Evolutionary conservation across 2,797 vertebrate species (phyloP).

Genomic region (Selene dorsalis): DNA sequence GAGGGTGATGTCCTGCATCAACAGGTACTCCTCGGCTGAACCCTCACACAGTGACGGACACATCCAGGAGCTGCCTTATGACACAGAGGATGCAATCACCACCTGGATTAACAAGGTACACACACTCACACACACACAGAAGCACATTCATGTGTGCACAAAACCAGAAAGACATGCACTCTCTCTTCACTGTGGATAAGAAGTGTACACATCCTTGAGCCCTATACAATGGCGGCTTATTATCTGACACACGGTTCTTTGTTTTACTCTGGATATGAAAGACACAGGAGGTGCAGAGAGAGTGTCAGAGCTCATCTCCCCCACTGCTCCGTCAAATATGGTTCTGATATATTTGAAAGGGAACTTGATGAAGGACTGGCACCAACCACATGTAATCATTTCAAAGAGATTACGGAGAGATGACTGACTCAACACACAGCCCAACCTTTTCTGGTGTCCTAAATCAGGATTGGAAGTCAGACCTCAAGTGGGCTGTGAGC

Average conservation of each 20-base stretch:
- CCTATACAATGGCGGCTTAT: neutral
- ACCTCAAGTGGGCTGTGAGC: constrained; percentile 20
- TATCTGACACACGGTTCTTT: constrained; percentile 36
- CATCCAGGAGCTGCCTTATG: constrained; percentile 92
- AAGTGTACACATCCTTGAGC: constrained; percentile 6
- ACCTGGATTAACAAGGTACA: constrained; percentile 98
- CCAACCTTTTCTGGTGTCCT: constrained; percentile 20
- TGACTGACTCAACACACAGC: neutral
- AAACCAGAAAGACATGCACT: neutral
- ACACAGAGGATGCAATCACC: constrained; percentile 94
- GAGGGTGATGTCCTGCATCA: constrained; percentile 91
- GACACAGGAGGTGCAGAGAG: constrained; percentile 21
- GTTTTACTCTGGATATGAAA: constrained; percentile 34
- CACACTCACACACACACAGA: constrained; percentile 4
- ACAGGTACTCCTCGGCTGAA: constrained; percentile 89
- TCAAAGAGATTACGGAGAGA: constrained; percentile 32
- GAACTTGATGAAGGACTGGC: constrained; percentile 21
- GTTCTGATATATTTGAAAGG: constrained; percentile 11
- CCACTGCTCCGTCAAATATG: neutral
- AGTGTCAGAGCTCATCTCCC: constrained; percentile 7
- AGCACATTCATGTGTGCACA: neutral
- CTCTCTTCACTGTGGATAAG: constrained; percentile 17
- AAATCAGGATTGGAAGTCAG: constrained; percentile 17
- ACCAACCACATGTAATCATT: constrained; percentile 14
- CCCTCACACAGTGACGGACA: constrained; percentile 69